Evolutionary conservation across 2,113 vertebrate genomes (phyloP).

Genomic region (Romanogobio albipinnatus): DNA sequence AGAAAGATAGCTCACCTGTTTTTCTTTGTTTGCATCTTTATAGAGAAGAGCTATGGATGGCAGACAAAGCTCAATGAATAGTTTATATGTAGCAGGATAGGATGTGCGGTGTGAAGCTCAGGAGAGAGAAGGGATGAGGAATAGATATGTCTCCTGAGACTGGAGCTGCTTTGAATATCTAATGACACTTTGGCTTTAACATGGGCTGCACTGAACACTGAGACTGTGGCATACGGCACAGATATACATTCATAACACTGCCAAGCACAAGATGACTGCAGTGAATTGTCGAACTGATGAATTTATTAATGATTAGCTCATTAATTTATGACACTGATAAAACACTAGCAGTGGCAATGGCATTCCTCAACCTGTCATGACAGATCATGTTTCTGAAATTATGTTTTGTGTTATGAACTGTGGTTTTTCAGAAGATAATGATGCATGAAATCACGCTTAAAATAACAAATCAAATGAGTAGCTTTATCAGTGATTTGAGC

Average conservation of each 20-base stretch:
- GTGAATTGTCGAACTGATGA: neutral
- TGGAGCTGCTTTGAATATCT: conserved; percentile 80
- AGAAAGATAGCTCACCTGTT: conserved; percentile 44
- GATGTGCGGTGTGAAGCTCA: conserved; percentile 70
- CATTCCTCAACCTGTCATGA: neutral
- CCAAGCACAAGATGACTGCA: neutral
- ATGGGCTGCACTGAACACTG: conserved; percentile 62
- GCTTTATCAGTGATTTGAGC: too few species aligned
- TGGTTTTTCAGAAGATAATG: neutral
- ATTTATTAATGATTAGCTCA: neutral
- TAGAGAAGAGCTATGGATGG: conserved; percentile 66
- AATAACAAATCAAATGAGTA: neutral
- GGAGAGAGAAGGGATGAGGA: conserved; percentile 68
- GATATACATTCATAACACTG: neutral
- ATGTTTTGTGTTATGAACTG: neutral
- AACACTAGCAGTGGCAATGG: neutral
- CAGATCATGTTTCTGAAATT: neutral
- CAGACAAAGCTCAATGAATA: conserved; percentile 82
- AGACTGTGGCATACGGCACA: neutral
- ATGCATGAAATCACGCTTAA: neutral
- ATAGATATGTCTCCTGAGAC: conserved; percentile 71
- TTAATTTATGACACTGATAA: neutral
- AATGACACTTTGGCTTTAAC: conserved; percentile 77
- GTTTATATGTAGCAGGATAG: conserved; percentile 77
- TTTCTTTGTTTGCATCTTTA: conserved; percentile 68